Percentiles rank a stretch among this genome's conserved stretches.
Evolutionary conservation across 2,113 vertebrate genomes (phyloP).

Genomic region (Eidolon helvum): DNA sequence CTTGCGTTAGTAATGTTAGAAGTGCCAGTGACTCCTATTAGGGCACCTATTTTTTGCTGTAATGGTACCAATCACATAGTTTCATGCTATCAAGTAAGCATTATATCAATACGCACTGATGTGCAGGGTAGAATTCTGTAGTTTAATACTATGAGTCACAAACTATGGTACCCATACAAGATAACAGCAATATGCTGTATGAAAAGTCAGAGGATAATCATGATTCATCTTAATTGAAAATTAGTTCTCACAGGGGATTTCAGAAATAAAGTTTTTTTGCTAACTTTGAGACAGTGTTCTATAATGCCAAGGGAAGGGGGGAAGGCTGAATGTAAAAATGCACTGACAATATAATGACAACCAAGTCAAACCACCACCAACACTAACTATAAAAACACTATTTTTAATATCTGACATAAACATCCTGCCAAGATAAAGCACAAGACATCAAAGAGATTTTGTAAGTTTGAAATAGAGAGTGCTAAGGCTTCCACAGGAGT

Average conservation of each 20-base stretch:
- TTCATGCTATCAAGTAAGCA: neutral
- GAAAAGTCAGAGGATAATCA: neutral
- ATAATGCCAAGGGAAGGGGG: neutral
- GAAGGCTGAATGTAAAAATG: neutral
- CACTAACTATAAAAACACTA: neutral
- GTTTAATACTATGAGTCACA: neutral
- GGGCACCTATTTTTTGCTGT: neutral
- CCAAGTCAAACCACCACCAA: neutral
- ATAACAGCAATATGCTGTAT: neutral
- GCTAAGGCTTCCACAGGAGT: neutral
- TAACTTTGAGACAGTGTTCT: neutral
- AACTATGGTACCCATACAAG: neutral
- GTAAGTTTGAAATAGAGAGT: neutral
- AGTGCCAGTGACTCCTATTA: neutral
- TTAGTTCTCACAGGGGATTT: neutral
- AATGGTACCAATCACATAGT: neutral
- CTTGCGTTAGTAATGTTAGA: neutral
- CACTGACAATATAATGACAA: neutral
- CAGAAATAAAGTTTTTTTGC: neutral
- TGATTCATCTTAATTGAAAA: neutral
- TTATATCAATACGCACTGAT: neutral
- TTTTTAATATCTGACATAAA: conserved; percentile 12
- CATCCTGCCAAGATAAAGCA: neutral
- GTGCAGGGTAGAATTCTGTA: neutral
- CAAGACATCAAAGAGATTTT: neutral